Percentiles rank a stretch among this genome's conserved stretches.
Conservation (phyloP, 2,797 vertebrate species). For the Buphagus erythrorhynchus region DNA sequence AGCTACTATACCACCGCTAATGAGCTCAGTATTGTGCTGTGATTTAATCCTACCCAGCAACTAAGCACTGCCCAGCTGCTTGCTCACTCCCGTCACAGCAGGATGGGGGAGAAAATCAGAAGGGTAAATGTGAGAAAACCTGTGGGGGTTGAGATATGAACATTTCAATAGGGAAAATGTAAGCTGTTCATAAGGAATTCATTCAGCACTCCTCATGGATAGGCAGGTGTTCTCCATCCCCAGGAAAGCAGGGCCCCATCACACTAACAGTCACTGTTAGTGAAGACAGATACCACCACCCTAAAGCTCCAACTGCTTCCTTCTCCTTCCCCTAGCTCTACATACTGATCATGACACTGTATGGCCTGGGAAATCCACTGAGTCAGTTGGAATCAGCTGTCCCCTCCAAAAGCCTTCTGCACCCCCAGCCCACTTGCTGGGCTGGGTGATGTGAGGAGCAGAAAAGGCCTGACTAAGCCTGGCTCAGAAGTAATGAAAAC, state of each 20-base stretch:
- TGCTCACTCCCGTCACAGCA: not conserved
- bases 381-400: not conserved
- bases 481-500: not conserved
- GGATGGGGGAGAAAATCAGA: not conserved
- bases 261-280: not conserved
- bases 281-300: not conserved
- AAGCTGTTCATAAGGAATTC: not conserved
- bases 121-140: not conserved
- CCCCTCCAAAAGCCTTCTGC: not conserved
- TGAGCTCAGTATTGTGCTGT: not conserved
- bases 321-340: not conserved
- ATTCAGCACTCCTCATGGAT: not conserved
- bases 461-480: not conserved
- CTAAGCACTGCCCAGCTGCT: not conserved
- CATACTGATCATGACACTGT: fast-evolving
- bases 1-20: not conserved
- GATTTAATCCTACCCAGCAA: not conserved
- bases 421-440: not conserved
- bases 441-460: not conserved
- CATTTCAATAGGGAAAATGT: not conserved
- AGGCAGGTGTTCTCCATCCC: not conserved
- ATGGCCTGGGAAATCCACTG: not conserved
- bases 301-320: not conserved
- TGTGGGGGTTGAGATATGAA: not conserved
- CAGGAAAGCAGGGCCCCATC: not conserved